A percentile compares a stretch with the other conserved stretches of the same genome.
Evolutionary conservation across 1,140 invertebrate species (phyloP).

Genomic region (Reticulitermes speratus): DNA sequence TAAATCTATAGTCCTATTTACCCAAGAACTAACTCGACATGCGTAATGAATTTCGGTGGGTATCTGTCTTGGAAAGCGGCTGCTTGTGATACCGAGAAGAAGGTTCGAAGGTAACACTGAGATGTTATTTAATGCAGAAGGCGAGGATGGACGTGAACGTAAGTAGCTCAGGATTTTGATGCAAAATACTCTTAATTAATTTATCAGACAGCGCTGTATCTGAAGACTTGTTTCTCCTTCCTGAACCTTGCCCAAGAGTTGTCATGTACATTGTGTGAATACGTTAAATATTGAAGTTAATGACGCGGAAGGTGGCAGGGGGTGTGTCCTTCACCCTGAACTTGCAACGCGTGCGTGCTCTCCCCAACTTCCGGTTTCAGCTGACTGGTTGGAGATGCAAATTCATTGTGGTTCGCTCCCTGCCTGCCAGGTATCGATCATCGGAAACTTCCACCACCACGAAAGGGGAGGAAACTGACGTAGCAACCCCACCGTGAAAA

Average conservation of each 20-base stretch:
- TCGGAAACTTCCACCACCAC: constrained; percentile 16
- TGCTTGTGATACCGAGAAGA: no score
- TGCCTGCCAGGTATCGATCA: not conserved
- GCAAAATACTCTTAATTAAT: no score
- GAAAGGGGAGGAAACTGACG: constrained; percentile 1
- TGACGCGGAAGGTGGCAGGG: not conserved
- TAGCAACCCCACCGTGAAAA: not conserved
- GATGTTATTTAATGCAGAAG: no score
- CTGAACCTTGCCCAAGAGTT: not conserved
- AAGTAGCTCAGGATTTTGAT: no score
- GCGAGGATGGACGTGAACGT: no score
- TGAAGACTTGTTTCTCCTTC: not conserved
- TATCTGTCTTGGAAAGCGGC: no score
- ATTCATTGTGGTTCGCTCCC: not conserved
- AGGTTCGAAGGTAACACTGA: no score
- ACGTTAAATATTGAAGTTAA: not conserved
- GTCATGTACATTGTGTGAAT: not conserved
- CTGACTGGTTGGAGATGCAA: constrained; percentile 2
- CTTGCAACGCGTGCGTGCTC: not conserved
- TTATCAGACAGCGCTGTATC: no score
- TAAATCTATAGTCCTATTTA: no score
- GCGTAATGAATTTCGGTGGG: no score
- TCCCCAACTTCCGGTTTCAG: constrained; percentile 4
- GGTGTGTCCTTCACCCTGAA: not conserved
- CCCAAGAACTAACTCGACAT: no score